phyloP scores from a whole-genome alignment of 2,797 vertebrate genomes.

The Microctenopoma steveboyesi region DNA sequence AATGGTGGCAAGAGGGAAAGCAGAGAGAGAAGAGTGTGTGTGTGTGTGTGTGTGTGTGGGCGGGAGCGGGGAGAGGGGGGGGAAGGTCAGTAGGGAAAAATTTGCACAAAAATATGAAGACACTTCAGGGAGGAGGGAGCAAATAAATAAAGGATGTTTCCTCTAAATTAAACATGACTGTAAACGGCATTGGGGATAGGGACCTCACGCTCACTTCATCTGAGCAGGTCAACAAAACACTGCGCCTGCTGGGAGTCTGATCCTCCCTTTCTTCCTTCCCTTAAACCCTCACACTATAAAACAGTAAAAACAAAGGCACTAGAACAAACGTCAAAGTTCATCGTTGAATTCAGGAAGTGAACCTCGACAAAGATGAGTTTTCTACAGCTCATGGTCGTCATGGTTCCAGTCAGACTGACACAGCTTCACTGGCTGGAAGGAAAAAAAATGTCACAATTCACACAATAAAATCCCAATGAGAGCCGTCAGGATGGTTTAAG shows the following conservation, averaged over 20 bases:
- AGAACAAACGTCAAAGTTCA: too few species aligned
- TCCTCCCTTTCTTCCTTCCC: neutral
- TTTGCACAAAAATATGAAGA: slow-evolving; percentile 58
- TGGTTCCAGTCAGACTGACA: neutral
- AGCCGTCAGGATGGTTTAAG: neutral
- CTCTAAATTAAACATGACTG: slow-evolving; percentile 80
- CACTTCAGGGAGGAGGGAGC: slow-evolving; percentile 54
- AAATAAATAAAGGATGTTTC: slow-evolving; percentile 76
- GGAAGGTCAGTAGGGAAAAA: slow-evolving; percentile 51
- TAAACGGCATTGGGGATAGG: slow-evolving; percentile 73
- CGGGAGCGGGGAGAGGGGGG: slow-evolving; percentile 19
- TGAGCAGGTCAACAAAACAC: slow-evolving; percentile 46
- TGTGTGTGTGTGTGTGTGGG: neutral
- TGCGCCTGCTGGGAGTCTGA: slow-evolving; percentile 25
- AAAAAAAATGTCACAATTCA: neutral
- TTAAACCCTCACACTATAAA: too few species aligned
- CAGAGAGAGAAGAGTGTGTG: slow-evolving; percentile 33
- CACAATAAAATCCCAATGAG: too few species aligned
- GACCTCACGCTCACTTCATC: slow-evolving; percentile 52
- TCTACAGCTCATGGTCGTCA: too few species aligned
- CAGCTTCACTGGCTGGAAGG: neutral
- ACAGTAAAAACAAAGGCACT: neutral
- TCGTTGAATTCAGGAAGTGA: too few species aligned
- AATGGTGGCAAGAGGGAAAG: slow-evolving; percentile 33
- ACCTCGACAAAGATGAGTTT: neutral